Evolutionary conservation across 2,888 invertebrate species (phyloP), one percentile per base, ranked within the genome.

Genomic region (Cephus sareptanus): DNA sequence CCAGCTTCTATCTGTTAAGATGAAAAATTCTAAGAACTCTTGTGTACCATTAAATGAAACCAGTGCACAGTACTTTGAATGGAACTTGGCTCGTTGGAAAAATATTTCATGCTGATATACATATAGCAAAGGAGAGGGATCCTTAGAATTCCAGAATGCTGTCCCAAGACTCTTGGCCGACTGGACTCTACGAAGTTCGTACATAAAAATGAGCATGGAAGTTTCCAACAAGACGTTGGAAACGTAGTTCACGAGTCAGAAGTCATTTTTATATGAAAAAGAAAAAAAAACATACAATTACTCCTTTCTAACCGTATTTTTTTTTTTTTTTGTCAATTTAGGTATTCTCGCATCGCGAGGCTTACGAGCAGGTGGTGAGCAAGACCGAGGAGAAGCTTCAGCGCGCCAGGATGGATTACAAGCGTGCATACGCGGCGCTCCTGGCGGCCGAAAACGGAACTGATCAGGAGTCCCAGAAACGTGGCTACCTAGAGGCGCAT

Each of bases 261-360:
- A 56, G 56, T 23, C 56, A 2, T 40, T 40, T 15, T 40, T 15
- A 6, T 15, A 4, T 15, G 40, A 15, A 40, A 40, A 40, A 6
- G 6, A 56, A 56, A 23, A 40, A 15, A 37, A 37, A 15, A 23
- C 1, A 0, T 56, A 23, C 9, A 23, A 56, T 56, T 56, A 23
- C 56, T 23, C 56, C 23, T 23, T 56, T 56, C 40, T 40, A 1
- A 40, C 1, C 6, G 40, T 40, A 15, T 4, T 0, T 40, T 40
- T 40, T 15, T 56, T 56, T 15, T 56, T 56, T 56, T 56, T 56
- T 23, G 9, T 56, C 23, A 23, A 35, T n/a, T 1, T 82, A 91
- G 91, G 87, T 98, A 81, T 98, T 98, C 92, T 95, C 96, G 35
- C 97, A 98, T 92, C 94, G 98, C 84, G 98, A 98, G 92, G 96